A percentile compares a stretch with the other conserved stretches of the same genome.
Evolutionary conservation across 2,113 vertebrate species (phyloP).

Genomic region (Prionailurus viverrinus): DNA sequence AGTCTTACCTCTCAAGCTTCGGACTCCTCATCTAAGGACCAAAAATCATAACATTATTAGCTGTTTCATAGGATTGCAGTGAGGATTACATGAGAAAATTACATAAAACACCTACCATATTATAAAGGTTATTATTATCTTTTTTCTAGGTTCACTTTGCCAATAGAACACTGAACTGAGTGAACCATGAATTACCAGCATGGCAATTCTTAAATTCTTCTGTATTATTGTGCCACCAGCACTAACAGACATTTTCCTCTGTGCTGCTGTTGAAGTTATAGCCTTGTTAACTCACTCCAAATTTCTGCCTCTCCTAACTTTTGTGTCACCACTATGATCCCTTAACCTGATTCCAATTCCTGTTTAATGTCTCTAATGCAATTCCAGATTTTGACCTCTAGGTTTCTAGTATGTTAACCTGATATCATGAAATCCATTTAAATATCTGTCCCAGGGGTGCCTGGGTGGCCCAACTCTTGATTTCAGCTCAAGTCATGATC

Average conservation of each 20-base stretch:
- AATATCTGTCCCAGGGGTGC: neutral
- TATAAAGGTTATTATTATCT: neutral
- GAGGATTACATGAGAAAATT: neutral
- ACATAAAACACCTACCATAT: neutral
- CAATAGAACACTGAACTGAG: neutral
- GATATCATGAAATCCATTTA: neutral
- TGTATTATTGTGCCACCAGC: neutral
- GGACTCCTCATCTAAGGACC: neutral
- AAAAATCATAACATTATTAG: neutral
- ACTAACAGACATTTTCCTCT: neutral
- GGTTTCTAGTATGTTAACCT: neutral
- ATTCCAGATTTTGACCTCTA: neutral
- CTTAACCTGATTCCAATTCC: neutral
- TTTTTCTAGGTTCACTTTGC: constrained; percentile 7
- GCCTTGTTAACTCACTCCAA: neutral
- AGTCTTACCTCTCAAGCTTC: neutral
- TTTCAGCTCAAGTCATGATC: too few species aligned
- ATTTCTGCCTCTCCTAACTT: neutral
- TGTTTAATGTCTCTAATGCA: neutral
- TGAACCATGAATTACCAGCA: neutral
- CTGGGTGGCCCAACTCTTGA: too few species aligned
- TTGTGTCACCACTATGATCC: neutral
- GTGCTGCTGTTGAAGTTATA: neutral
- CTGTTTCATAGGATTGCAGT: neutral
- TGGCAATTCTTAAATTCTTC: constrained; percentile 12